A percentile compares a stretch with the other conserved stretches of the same genome.
These are phyloP conservation scores for Scomber japonicus DNA, from an alignment of 2,113 vertebrate species.

Conservation along the genomic window DNA sequence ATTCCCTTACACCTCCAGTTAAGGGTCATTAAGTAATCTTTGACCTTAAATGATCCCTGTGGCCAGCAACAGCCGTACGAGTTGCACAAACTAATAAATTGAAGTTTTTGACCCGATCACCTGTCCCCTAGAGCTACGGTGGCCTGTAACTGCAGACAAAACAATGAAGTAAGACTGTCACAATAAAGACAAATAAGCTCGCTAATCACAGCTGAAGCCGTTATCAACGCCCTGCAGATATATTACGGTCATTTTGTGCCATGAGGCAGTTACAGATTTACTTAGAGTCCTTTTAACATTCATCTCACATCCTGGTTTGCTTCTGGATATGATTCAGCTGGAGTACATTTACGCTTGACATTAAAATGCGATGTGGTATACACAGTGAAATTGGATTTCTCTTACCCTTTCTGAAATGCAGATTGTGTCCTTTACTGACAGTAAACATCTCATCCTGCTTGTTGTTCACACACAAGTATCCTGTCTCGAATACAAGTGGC, in stretches of 20 bases:
- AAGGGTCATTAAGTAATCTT: constrained; percentile 13
- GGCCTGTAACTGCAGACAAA: constrained; percentile 17
- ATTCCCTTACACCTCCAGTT: constrained; percentile 7
- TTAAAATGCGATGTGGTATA: constrained; percentile 69
- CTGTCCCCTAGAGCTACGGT: not conserved
- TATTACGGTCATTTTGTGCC: constrained; percentile 18
- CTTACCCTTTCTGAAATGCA: constrained; percentile 62
- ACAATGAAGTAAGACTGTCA: not conserved
- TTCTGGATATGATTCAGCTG: constrained; percentile 73
- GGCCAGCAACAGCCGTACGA: constrained; percentile 8
- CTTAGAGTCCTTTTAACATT: constrained; percentile 64
- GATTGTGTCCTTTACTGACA: constrained; percentile 72
- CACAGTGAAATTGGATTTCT: constrained; percentile 75
- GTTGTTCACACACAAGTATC: constrained; percentile 36
- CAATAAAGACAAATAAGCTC: constrained; percentile 26
- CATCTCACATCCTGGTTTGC: constrained; percentile 66
- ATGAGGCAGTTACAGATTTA: constrained; percentile 29
- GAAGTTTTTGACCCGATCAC: not conserved
- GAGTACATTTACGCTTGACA: constrained; percentile 72
- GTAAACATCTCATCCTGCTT: constrained; percentile 63
- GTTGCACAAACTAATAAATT: not conserved
- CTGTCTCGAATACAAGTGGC: constrained; percentile 1
- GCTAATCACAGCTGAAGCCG: constrained; percentile 35
- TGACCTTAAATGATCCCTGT: constrained; percentile 18
- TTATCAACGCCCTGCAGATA: constrained; percentile 31